Percentiles rank a stretch among this genome's conserved stretches.
These are phyloP conservation scores for Ptilodon capucinus DNA, from an alignment of 2,888 invertebrate species.

Conservation along the genomic window DNA sequence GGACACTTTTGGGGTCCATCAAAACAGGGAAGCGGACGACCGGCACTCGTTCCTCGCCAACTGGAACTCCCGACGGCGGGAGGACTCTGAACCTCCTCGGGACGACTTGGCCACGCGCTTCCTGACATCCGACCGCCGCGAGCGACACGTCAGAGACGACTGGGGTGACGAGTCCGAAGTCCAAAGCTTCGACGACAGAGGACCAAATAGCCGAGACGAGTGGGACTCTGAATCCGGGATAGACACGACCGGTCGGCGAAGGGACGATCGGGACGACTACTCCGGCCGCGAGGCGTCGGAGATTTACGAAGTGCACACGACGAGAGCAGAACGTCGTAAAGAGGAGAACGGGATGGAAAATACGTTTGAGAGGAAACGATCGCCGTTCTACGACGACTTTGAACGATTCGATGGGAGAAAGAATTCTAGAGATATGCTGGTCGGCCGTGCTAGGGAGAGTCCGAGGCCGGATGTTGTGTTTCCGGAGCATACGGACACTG, in stretches of 20 bases:
- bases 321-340: constrained; percentile 59
- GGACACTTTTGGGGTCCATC: constrained; percentile 88
- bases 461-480: constrained; percentile 70
- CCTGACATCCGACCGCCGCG: constrained; percentile 66
- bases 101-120: constrained; percentile 73
- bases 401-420: constrained; percentile 75
- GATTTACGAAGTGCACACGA: constrained; percentile 73
- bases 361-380: constrained; percentile 63
- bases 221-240: constrained; percentile 76
- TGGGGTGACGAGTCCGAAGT: constrained; percentile 74
- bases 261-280: constrained; percentile 56
- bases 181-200: constrained; percentile 62
- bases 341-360: constrained; percentile 67
- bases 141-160: constrained; percentile 58
- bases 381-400: constrained; percentile 71
- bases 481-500: constrained; percentile 56
- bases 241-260: constrained; percentile 55
- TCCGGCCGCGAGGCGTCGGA: constrained; percentile 74
- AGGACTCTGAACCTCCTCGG: constrained; percentile 63
- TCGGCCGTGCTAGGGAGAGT: constrained; percentile 71
- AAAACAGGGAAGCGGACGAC: constrained; percentile 83
- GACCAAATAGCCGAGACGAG: constrained; percentile 64
- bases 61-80: constrained; percentile 74
- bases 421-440: constrained; percentile 77
- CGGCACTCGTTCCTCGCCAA: constrained; percentile 78